phyloP scores from a whole-genome alignment of 1,140 invertebrate species.

The Camponotus floridanus region DNA sequence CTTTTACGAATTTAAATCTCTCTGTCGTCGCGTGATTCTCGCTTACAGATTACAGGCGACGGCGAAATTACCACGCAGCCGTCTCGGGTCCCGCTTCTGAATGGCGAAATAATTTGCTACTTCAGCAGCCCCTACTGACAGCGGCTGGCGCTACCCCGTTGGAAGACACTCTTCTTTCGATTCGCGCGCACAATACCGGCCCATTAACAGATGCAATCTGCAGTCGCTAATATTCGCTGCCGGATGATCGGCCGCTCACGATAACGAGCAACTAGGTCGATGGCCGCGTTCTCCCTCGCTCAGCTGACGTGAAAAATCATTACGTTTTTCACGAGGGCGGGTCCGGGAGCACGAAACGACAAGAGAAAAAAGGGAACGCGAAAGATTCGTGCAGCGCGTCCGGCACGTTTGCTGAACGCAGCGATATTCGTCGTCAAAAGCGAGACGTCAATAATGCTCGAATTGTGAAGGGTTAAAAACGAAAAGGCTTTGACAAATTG shows the following conservation, averaged over 20 bases:
- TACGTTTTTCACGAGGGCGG: conserved; percentile 41
- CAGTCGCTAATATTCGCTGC: conserved; percentile 56
- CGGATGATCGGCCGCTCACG: conserved; percentile 48
- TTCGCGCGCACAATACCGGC: conserved; percentile 45
- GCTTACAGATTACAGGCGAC: conserved; percentile 14
- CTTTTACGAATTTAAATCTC: conserved; percentile 35
- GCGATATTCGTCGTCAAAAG: not conserved
- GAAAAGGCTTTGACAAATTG: not conserved
- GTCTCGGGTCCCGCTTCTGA: conserved; percentile 43
- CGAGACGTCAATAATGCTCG: not conserved
- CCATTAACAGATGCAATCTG: conserved; percentile 65
- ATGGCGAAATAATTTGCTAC: conserved; percentile 57
- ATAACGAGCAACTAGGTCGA: conserved; percentile 65
- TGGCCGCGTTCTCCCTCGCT: conserved; percentile 46
- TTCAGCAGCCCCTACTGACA: conserved; percentile 27
- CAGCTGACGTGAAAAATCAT: conserved; percentile 66
- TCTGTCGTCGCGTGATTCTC: conserved; percentile 29
- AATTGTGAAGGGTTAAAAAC: not conserved
- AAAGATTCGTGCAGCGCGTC: not conserved
- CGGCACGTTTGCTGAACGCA: not conserved
- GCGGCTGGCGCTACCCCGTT: not conserved
- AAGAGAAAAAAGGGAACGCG: conserved; percentile 3
- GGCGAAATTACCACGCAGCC: conserved; percentile 36
- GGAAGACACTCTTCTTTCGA: conserved; percentile 59
- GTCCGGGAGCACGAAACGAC: conserved; percentile 14